A percentile compares a stretch with the other conserved stretches of the same genome.
Conservation (phyloP, 2,797 vertebrate genomes). For the Xenopus petersii region DNA sequence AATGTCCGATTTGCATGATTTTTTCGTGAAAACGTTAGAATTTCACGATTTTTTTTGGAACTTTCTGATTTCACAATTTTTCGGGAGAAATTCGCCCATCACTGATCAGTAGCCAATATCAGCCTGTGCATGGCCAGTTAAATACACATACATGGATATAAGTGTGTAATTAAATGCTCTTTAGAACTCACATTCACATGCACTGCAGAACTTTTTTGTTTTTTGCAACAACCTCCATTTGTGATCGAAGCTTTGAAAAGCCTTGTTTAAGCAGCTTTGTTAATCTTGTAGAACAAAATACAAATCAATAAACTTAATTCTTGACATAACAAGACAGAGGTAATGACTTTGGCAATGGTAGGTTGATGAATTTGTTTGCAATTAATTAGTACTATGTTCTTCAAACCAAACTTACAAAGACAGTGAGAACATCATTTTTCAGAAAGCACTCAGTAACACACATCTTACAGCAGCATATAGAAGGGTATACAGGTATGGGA, state of each 20-base stretch:
- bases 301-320: constrained; percentile 47
- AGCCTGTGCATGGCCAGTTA: too few relatives aligned
- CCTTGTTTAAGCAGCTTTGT: constrained; percentile 29
- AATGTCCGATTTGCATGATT: too few relatives aligned
- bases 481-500: too few relatives aligned
- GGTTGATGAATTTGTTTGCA: constrained; percentile 28
- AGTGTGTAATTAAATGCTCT: too few relatives aligned
- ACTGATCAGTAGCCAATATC: too few relatives aligned
- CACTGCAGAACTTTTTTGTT: constrained; percentile 10
- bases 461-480: too few relatives aligned
- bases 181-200: too few relatives aligned
- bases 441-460: constrained; percentile 19
- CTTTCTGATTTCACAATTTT: too few relatives aligned
- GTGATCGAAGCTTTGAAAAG: constrained; percentile 34
- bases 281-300: constrained; percentile 24
- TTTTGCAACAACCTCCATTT: constrained; percentile 24
- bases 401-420: constrained; percentile 11
- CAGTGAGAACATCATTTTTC: constrained; percentile 5
- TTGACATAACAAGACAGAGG: constrained; percentile 41
- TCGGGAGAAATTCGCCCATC: too few relatives aligned
- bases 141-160: too few relatives aligned
- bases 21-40: too few relatives aligned
- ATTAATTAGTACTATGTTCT: constrained; percentile 35
- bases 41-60: too few relatives aligned
- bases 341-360: constrained; percentile 37